These are phyloP conservation scores for Pteria penguin DNA, from an alignment of 2,888 invertebrate species.

Conservation along the genomic window DNA sequence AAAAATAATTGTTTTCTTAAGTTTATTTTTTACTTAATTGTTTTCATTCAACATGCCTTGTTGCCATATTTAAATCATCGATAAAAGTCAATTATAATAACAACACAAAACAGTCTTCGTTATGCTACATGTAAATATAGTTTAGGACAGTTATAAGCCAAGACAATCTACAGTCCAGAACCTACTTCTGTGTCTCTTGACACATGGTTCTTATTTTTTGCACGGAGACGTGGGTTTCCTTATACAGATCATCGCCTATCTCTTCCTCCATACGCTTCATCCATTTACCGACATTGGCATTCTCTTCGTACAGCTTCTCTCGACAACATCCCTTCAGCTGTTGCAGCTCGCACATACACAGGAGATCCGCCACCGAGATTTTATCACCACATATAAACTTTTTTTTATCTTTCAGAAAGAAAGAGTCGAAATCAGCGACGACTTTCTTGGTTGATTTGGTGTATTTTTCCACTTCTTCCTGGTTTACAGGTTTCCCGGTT, in stretches of 20 bases:
- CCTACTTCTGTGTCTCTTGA: too few relatives aligned
- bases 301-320: slow-evolving; percentile 60
- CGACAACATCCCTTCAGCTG: slow-evolving; percentile 68
- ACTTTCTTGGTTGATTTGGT: slow-evolving; percentile 51
- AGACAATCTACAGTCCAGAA: too few relatives aligned
- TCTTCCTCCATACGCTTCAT: slow-evolving; percentile 63
- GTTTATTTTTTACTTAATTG: too few relatives aligned
- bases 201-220: slow-evolving; percentile 19
- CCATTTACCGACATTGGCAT: slow-evolving; percentile 68
- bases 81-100: too few relatives aligned
- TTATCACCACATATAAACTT: slow-evolving; percentile 67
- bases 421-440: slow-evolving; percentile 61
- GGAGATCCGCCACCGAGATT: slow-evolving; percentile 73
- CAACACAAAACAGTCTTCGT: too few relatives aligned
- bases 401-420: slow-evolving; percentile 62
- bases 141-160: too few relatives aligned
- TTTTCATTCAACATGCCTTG: too few relatives aligned
- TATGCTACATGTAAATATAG: too few relatives aligned
- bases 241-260: slow-evolving; percentile 60
- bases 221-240: slow-evolving; percentile 55
- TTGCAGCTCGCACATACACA: slow-evolving; percentile 73
- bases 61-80: too few relatives aligned
- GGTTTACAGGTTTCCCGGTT: slow-evolving; percentile 64
- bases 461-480: slow-evolving; percentile 59
- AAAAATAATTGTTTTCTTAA: too few relatives aligned